phyloP scores from a whole-genome alignment of 2,888 invertebrate genomes.

The Sminthurinus aureus region DNA sequence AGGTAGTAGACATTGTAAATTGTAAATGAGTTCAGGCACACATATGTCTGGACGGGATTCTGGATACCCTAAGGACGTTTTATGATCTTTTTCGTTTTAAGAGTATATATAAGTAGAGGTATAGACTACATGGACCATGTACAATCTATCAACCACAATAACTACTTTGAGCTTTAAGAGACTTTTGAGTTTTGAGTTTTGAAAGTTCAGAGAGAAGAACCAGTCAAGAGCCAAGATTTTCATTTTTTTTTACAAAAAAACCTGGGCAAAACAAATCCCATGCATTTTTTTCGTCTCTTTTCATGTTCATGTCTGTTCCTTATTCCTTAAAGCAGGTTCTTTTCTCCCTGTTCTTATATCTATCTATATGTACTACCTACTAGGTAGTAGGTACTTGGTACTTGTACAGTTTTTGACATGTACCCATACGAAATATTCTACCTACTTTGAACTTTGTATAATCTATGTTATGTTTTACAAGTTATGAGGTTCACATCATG shows the following conservation, averaged over 20 bases:
- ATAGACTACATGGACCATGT: neutral
- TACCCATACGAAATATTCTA: neutral
- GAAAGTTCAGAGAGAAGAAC: neutral
- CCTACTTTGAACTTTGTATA: no score
- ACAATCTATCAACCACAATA: neutral
- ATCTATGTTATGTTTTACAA: no score
- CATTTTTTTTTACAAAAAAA: neutral
- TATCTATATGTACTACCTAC: no score
- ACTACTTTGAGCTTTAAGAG: neutral
- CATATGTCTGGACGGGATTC: neutral
- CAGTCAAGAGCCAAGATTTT: neutral
- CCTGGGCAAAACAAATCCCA: conserved; percentile 2
- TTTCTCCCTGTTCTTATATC: no score
- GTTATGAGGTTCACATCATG: no score
- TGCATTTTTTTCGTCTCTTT: neutral
- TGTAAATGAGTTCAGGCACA: neutral
- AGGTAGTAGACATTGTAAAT: neutral
- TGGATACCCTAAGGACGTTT: conserved; percentile 4
- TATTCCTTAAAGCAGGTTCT: no score
- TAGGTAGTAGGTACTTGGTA: neutral
- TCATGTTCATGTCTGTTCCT: no score
- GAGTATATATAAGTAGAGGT: neutral
- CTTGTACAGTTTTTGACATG: neutral
- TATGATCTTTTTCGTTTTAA: neutral
- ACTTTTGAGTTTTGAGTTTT: neutral